Base-by-base conservation (phyloP, 1,140 invertebrate species). In the Hyposmocoma kahamanoa region DNA sequence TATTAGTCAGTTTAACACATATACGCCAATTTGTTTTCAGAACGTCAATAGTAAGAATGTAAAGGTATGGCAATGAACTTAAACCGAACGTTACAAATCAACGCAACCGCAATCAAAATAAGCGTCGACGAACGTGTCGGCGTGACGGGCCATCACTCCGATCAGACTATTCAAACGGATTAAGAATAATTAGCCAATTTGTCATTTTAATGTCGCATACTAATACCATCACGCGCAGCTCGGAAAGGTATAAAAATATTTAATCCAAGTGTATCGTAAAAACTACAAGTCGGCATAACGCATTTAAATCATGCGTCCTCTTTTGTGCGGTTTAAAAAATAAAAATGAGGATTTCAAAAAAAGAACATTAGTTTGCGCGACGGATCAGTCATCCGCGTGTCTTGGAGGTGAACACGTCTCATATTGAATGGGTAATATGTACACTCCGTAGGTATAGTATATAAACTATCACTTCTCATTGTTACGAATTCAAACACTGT, bases 151-250 rank as follows among this genome's bases (percentile, higher is more conserved):
- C 68, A 69, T 71, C 64, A 67, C 43, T 66, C 59, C 47, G 45
- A 60, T 62, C 59, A 68, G 58, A 56, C 42, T 42, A 58, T 54
- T 57, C 56, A 71, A 50, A 38, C 66, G 68, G 77, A 85, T 81
- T 75, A 74, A 80, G 73, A 79, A 82, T 85, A 85, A 85, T 85
- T 85, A 83, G 76, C 72, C 72, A 74, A 85, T 85, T 83, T 80
- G 67, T 85, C 79, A 85, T 85, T 83, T 83, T 78, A 80, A 84
- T 83, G 81, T 81, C 75, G 82, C 77, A 85, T 83, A n/a, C n/a
- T n/a, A n/a, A n/a, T n/a, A 77, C 79, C 81, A 75, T 76, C 81
- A 83, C 79, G 79, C 54, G 8, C 38, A 20, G 39, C 52, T 49
- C 42, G 51, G 59, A 67, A 73, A 70, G 56, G 46, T 69, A 76